Base-by-base conservation (phyloP, 2,888 invertebrate species). In the Limnephilus auricula region DNA sequence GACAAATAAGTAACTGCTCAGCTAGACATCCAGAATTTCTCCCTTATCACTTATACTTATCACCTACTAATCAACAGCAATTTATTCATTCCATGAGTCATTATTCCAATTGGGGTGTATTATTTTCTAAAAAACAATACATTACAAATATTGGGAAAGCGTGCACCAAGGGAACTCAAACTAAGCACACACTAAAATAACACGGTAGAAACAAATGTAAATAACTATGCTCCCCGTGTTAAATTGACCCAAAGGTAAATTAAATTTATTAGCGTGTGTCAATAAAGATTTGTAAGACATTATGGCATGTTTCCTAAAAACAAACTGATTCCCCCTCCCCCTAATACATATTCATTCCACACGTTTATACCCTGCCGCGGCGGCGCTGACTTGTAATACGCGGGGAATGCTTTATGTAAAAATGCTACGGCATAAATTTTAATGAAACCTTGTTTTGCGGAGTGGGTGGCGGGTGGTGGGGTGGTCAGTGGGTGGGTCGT, bases 241-340 rank as follows among this genome's bases (percentile, higher is more conserved):
- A 91, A 91, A 91, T 91, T 92, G 89, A 90, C 91, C 91, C 91
- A 86, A 91, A 91, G 84, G 91, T 92, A 91, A 92, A 92, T 91
- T 79, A 90, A 92, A 92, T 92, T 91, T 92, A 92, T 92, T 91
- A 92, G 89, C 90, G 83, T 80, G 90, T 91, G 92, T 92, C 92
- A 92, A 92, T 92, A 92, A 91, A 91, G 90, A 90, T 92, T 92
- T 92, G 92, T 92, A 91, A 92, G 90, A 90, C 90, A 90, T 92
- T 90, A 91, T 79, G 91, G 87, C 65, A 85, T 91, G 92, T 90
- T 90, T 90, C 90, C 89, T 90, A 90, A 91, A 89, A 92, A 92
- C 91, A 91, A 91, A 91, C 90, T 84, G 79, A 88, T 84, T 65
- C 78, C 13, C 50, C 34, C 50, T 82, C 34, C 82, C 89, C 89